Conservation (phyloP, 2,113 vertebrate species). For the Saccopteryx bilineata region DNA sequence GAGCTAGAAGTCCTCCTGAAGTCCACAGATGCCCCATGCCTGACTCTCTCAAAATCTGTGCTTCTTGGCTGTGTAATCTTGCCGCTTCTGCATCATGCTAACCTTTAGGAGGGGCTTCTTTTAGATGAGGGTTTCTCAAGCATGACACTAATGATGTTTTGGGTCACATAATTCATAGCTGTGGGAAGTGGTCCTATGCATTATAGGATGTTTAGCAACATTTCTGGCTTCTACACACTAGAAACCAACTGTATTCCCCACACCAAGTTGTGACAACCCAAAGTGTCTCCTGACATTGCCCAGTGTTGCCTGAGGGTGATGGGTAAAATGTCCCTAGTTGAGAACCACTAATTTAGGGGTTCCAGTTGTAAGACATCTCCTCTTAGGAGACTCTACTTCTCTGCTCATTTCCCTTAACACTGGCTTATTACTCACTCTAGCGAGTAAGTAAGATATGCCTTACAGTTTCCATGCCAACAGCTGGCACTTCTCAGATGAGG, state of each 20-base stretch:
- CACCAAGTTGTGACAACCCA: neutral
- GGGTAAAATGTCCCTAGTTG: neutral
- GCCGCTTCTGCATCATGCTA: neutral
- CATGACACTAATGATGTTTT: neutral
- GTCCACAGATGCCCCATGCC: neutral
- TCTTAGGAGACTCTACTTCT: neutral
- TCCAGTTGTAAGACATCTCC: neutral
- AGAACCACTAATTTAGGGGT: neutral
- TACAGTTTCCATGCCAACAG: neutral
- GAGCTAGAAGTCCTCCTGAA: constrained; percentile 31
- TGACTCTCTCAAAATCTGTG: neutral
- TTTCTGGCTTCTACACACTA: neutral
- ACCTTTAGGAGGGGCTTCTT: neutral
- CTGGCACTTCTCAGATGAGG: neutral
- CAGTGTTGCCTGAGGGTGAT: neutral
- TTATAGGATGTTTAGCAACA: neutral
- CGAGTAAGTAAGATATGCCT: no score
- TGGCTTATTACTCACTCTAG: neutral
- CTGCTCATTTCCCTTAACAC: neutral
- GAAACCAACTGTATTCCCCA: neutral
- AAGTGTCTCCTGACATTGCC: neutral
- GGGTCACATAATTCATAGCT: neutral
- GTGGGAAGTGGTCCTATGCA: neutral
- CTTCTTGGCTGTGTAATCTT: neutral
- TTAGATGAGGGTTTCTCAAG: neutral